Conservation (phyloP, 1,140 invertebrate genomes). For the Caerostris darwini region DNA sequence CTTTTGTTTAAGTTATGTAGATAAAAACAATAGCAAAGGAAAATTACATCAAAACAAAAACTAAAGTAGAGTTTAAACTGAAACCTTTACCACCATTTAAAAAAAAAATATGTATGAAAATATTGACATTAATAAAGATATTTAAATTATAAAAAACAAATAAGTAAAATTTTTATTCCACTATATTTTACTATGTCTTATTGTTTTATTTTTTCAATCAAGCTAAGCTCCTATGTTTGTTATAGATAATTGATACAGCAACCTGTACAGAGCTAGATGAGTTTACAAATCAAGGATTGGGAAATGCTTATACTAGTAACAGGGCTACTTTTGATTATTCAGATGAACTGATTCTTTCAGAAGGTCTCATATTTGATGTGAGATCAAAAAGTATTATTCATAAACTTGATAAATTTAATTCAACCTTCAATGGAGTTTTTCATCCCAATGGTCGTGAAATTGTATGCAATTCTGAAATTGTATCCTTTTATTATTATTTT, state of each 20-base stretch:
- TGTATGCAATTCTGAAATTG: conserved; percentile 85
- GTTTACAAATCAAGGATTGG: conserved; percentile 88
- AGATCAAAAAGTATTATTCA: conserved; percentile 89
- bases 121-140: too few relatives aligned
- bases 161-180: too few relatives aligned
- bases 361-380: conserved; percentile 98
- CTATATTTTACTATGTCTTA: too few relatives aligned
- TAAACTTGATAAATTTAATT: conserved; percentile 99
- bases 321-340: conserved; percentile 95
- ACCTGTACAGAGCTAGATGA: conserved; percentile 89
- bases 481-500: conserved; percentile 75
- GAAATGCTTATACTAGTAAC: conserved; percentile 96
- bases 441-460: conserved; percentile 98
- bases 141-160: too few relatives aligned
- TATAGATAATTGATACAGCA: conserved; percentile 93
- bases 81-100: too few relatives aligned
- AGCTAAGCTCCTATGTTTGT: conserved; percentile 80
- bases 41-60: too few relatives aligned
- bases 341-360: conserved; percentile 96
- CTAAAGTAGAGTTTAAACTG: too few relatives aligned
- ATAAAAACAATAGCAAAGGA: too few relatives aligned
- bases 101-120: too few relatives aligned
- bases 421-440: conserved; percentile 96
- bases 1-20: too few relatives aligned
- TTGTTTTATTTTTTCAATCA: too few relatives aligned